phyloP scores from a whole-genome alignment of 2,113 vertebrate genomes.

The Chionomys nivalis region DNA sequence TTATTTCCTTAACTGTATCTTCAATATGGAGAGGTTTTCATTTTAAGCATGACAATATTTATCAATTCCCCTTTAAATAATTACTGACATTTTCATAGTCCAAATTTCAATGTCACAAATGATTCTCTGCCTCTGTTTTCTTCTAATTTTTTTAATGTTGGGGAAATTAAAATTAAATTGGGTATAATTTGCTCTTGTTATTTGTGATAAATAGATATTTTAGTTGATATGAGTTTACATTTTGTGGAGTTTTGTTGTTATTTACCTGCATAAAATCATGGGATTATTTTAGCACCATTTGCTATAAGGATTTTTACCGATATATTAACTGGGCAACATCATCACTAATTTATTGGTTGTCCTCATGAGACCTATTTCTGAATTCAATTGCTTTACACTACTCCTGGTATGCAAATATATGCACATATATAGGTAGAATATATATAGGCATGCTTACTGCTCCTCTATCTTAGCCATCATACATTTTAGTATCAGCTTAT shows the following conservation, averaged over 20 bases:
- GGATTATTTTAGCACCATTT: neutral
- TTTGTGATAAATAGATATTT: conserved; percentile 58
- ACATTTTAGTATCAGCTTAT: conserved; percentile 7
- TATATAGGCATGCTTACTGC: too few relatives aligned
- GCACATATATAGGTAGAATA: too few relatives aligned
- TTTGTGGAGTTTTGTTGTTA: neutral
- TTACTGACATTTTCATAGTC: neutral
- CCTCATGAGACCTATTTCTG: neutral
- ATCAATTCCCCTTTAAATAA: conserved; percentile 9
- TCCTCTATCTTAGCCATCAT: neutral
- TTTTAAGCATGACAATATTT: conserved; percentile 15
- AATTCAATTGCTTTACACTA: neutral
- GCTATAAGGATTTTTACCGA: neutral
- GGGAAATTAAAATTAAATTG: conserved; percentile 86
- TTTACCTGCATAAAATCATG: neutral
- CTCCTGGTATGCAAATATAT: neutral
- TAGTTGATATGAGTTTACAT: neutral
- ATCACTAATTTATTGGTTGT: neutral
- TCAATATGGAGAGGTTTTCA: neutral
- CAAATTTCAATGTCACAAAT: neutral
- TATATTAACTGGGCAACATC: neutral
- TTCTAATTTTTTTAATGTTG: conserved; percentile 71
- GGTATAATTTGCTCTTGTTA: conserved; percentile 81
- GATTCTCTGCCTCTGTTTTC: neutral
- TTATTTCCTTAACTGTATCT: neutral